phyloP scores from a whole-genome alignment of 2,888 invertebrate genomes.

The Erebia ligea region DNA sequence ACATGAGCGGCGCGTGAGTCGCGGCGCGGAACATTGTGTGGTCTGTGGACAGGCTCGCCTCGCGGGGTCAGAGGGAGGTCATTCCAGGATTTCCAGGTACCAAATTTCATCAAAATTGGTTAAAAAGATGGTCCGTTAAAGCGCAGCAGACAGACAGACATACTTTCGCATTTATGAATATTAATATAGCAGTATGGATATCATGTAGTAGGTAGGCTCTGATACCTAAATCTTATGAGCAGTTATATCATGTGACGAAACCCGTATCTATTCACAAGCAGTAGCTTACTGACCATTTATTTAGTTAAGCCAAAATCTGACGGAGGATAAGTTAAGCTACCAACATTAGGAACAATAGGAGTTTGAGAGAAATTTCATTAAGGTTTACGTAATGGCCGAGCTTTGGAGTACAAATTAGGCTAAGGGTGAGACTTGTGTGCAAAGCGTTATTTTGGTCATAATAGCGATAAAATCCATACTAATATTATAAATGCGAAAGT shows the following conservation, averaged over 20 bases:
- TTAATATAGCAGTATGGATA: no score
- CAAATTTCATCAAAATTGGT: no score
- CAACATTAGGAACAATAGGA: slow-evolving; percentile 22
- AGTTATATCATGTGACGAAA: not conserved
- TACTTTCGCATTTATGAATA: no score
- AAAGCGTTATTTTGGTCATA: not conserved
- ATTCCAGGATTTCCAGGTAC: no score
- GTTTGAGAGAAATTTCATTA: slow-evolving; percentile 31
- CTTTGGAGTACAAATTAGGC: slow-evolving; percentile 38
- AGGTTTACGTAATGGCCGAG: slow-evolving; percentile 26
- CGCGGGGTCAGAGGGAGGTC: no score
- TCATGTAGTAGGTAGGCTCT: not conserved
- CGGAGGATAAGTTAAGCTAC: slow-evolving; percentile 4
- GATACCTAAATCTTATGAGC: not conserved
- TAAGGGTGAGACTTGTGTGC: not conserved
- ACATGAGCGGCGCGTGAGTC: no score
- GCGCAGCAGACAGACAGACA: no score
- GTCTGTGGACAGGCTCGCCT: no score
- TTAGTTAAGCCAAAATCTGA: slow-evolving; percentile 6
- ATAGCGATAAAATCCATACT: no score
- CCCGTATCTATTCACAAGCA: not conserved
- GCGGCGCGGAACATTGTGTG: no score
- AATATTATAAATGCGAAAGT: no score
- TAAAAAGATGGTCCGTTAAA: no score
- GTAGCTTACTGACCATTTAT: slow-evolving; percentile 9